These are phyloP conservation scores for Xiphorhynchus erythropygius DNA, from an alignment of 2,797 vertebrate genomes.

Conservation along the genomic window DNA sequence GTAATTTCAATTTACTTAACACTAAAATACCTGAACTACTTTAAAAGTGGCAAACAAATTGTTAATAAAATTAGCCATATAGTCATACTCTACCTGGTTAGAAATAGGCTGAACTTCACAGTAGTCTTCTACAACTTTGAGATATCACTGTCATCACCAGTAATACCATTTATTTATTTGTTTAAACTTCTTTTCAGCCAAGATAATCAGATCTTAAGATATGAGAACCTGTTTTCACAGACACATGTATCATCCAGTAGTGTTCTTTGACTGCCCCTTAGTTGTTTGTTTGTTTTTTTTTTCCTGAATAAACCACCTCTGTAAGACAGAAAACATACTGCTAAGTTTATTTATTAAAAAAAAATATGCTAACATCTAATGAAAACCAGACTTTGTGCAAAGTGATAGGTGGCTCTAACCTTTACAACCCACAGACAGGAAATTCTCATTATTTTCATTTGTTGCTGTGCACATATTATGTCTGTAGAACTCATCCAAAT, in stretches of 20 bases:
- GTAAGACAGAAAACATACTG: background rate
- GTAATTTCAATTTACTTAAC: background rate
- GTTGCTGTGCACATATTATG: background rate
- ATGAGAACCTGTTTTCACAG: constrained; percentile 12
- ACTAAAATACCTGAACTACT: background rate
- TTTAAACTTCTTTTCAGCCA: constrained; percentile 24
- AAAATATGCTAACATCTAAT: background rate
- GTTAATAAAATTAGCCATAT: background rate
- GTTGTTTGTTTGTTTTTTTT: background rate
- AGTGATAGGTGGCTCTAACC: background rate
- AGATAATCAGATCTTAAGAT: constrained; percentile 3
- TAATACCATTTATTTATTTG: constrained; percentile 1
- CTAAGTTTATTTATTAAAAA: background rate
- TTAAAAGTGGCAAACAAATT: background rate
- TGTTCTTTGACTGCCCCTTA: background rate
- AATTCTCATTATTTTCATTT: background rate
- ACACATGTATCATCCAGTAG: background rate
- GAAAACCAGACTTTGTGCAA: background rate
- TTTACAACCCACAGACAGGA: background rate
- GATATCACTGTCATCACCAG: background rate
- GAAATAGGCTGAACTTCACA: background rate
- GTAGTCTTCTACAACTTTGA: background rate
- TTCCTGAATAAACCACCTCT: constrained; percentile 22
- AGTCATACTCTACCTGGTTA: background rate
- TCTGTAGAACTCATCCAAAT: background rate